phyloP scores from a whole-genome alignment of 2,797 vertebrate genomes.

The Protosalanx chinensis region DNA sequence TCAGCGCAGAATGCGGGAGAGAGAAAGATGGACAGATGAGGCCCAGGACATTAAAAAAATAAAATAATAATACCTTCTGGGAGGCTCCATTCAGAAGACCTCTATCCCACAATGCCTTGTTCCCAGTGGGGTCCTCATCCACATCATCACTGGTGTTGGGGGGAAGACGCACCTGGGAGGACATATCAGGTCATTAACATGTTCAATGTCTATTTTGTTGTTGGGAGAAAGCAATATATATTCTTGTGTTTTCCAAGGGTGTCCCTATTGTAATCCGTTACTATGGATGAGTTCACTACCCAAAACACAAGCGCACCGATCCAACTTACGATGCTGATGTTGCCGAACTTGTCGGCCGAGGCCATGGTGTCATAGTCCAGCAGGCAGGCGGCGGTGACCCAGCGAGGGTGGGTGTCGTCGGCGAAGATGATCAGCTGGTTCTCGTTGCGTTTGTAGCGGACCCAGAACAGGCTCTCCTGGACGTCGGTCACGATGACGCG shows the following conservation, averaged over 20 bases:
- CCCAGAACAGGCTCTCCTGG: slow-evolving; percentile 98
- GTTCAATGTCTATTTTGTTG: no score
- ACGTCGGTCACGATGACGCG: slow-evolving; percentile 92
- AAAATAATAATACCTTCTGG: slow-evolving; percentile 97
- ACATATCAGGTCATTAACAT: background rate
- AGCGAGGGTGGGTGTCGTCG: slow-evolving; percentile 94
- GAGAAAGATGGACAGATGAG: background rate
- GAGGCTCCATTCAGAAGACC: slow-evolving; percentile 97
- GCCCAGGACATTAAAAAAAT: background rate
- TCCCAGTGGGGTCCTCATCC: slow-evolving; percentile 97
- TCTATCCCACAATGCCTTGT: slow-evolving; percentile 98
- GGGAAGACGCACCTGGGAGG: slow-evolving; percentile 86
- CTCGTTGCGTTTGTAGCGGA: slow-evolving; percentile 93
- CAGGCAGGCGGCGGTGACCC: slow-evolving; percentile 94
- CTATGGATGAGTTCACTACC: no score
- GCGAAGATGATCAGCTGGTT: slow-evolving; percentile 99
- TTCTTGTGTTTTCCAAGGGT: no score
- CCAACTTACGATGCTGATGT: slow-evolving; percentile 92
- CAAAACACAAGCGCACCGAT: background rate
- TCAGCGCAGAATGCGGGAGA: background rate
- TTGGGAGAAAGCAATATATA: no score
- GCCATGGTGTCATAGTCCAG: slow-evolving; percentile 98
- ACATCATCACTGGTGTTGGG: slow-evolving; percentile 97
- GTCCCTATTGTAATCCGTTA: no score
- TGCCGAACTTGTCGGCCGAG: slow-evolving; percentile 96